phyloP scores from a whole-genome alignment of 2,888 invertebrate genomes.

The Papilio protenor region DNA sequence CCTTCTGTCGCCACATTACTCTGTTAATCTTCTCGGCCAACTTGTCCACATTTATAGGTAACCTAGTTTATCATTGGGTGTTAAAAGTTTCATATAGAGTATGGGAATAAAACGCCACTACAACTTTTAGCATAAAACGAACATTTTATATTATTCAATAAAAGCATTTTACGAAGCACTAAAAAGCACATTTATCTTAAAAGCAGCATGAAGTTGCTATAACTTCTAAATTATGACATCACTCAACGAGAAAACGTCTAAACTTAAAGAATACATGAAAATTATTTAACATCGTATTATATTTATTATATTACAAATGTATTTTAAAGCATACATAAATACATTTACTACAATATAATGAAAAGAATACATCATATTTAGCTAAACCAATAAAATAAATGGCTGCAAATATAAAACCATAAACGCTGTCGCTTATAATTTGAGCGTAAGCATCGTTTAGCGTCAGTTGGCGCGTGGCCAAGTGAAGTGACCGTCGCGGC shows the following conservation, averaged over 20 bases:
- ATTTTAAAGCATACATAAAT: too few species aligned
- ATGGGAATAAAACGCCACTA: slow-evolving; percentile 5
- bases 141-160: slow-evolving; percentile 31
- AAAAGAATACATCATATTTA: too few species aligned
- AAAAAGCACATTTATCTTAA: slow-evolving; percentile 17
- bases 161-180: slow-evolving; percentile 27
- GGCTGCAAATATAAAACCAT: neutral
- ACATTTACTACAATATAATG: too few species aligned
- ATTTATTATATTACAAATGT: too few species aligned
- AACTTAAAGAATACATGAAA: neutral
- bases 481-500: slow-evolving; percentile 49
- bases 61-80: neutral
- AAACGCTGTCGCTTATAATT: slow-evolving; percentile 40
- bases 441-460: slow-evolving; percentile 34
- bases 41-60: neutral
- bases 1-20: too few species aligned
- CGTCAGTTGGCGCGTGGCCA: slow-evolving; percentile 52
- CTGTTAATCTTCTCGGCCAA: neutral
- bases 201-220: neutral
- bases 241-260: neutral
- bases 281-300: too few species aligned
- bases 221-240: neutral
- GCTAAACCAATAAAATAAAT: neutral
- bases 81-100: slow-evolving; percentile 13
- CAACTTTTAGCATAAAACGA: slow-evolving; percentile 12